Evolutionary conservation across 2,888 invertebrate genomes (phyloP).

Genomic region (Torymus aiolomorphi): DNA sequence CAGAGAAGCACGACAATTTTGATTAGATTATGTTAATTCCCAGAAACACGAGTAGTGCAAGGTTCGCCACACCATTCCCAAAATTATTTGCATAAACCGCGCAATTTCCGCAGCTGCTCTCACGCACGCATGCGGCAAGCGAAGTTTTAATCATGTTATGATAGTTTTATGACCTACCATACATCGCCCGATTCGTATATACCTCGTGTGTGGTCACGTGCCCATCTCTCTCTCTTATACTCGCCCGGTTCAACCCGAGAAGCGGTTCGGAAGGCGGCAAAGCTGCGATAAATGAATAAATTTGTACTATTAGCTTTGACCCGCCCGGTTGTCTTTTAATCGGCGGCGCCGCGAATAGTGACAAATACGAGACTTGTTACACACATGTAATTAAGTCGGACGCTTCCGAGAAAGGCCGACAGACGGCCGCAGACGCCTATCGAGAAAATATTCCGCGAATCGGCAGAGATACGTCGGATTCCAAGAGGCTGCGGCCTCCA

Average conservation of each 20-base stretch:
- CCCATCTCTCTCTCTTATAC: too few species aligned
- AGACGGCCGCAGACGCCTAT: conserved; percentile 34
- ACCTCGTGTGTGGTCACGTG: conserved; percentile 20
- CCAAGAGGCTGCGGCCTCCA: conserved; percentile 36
- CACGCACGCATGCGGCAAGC: neutral
- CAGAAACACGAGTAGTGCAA: conserved; percentile 15
- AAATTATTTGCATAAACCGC: conserved; percentile 47
- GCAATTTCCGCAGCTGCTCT: conserved; percentile 24
- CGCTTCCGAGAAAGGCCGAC: conserved; percentile 66
- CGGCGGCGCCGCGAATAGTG: conserved; percentile 61
- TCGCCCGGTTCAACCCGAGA: too few species aligned
- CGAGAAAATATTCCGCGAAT: conserved; percentile 58
- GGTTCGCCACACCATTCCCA: conserved; percentile 21
- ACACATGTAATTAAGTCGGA: conserved; percentile 67
- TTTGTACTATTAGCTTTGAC: conserved; percentile 63
- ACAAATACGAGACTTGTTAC: conserved; percentile 67
- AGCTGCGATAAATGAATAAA: conserved; percentile 64
- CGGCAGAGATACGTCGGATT: conserved; percentile 36
- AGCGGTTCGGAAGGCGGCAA: too few species aligned
- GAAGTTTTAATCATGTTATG: conserved; percentile 44
- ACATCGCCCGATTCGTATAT: neutral
- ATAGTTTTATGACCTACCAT: conserved; percentile 37
- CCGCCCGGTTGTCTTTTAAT: conserved; percentile 61
- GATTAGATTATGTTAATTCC: conserved; percentile 38
- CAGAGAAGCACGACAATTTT: conserved; percentile 27